Evolutionary conservation across 1,140 invertebrate species (phyloP).

Genomic region (Calycopis cecrops): DNA sequence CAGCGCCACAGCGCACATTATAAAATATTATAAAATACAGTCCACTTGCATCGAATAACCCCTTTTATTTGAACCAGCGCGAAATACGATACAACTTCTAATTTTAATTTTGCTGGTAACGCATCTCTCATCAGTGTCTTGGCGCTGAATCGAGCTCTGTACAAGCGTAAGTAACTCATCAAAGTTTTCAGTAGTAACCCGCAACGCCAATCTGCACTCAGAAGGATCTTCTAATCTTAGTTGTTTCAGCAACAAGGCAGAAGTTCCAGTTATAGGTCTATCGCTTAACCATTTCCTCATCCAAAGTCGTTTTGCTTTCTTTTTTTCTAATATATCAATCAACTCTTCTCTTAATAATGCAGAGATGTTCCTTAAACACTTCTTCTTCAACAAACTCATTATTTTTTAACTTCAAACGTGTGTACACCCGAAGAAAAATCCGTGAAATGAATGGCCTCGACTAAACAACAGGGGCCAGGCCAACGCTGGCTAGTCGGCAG

Average conservation of each 20-base stretch:
- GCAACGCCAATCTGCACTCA: neutral
- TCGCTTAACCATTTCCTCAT: conserved; percentile 4
- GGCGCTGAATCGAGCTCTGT: conserved; percentile 1
- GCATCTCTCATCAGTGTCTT: conserved; percentile 13
- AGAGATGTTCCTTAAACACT: neutral
- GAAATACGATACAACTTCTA: no score
- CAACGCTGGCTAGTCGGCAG: neutral
- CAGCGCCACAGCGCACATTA: no score
- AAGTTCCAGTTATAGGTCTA: neutral
- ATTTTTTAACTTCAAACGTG: neutral
- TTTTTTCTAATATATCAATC: conserved; percentile 1
- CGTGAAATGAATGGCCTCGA: neutral
- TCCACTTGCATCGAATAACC: no score
- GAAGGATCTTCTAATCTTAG: conserved; percentile 4
- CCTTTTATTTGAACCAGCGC: no score
- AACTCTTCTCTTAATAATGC: conserved; percentile 7
- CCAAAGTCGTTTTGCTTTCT: neutral
- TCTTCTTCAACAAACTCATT: neutral
- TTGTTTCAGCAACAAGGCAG: conserved; percentile 6
- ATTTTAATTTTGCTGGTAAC: conserved; percentile 8
- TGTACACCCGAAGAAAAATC: neutral
- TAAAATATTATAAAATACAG: no score
- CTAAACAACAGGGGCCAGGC: neutral
- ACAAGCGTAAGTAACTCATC: neutral
- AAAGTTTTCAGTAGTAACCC: neutral